Conservation (phyloP, 1,140 invertebrate species). For the Thaumetopoea pityocampa region DNA sequence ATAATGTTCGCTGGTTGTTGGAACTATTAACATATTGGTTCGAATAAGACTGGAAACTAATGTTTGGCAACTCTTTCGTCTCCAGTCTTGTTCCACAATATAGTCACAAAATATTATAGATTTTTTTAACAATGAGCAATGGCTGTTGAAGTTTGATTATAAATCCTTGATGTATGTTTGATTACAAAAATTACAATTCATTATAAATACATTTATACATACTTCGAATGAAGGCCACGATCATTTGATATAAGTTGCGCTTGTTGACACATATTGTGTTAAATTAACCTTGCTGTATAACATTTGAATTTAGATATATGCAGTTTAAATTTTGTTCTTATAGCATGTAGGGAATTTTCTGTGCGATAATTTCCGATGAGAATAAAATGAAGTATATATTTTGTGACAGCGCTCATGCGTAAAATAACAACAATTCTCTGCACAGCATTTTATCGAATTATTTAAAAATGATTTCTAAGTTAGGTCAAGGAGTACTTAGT, state of each 20-base stretch:
- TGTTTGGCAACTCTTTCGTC: conserved; percentile 23
- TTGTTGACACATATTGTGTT: conserved; percentile 5
- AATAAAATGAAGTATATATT: too few relatives aligned
- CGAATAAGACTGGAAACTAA: conserved; percentile 41
- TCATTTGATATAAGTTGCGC: conserved; percentile 10
- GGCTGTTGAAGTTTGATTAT: conserved; percentile 8
- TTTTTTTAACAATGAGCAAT: too few relatives aligned
- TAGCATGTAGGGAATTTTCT: too few relatives aligned
- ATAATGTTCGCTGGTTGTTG: conserved; percentile 26
- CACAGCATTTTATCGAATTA: conserved; percentile 17
- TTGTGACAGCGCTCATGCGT: conserved; percentile 49
- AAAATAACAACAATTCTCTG: conserved; percentile 30
- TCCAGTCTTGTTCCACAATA: conserved; percentile 41
- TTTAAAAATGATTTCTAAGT: too few relatives aligned
- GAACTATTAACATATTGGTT: conserved; percentile 40
- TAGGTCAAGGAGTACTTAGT: too few relatives aligned
- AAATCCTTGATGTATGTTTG: conserved; percentile 11
- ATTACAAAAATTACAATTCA: too few relatives aligned
- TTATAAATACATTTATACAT: too few relatives aligned
- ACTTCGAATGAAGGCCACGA: conserved; percentile 2
- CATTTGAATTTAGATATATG: too few relatives aligned
- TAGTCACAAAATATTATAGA: conserved; percentile 43
- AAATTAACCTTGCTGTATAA: conserved; percentile 8
- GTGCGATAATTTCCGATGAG: too few relatives aligned
- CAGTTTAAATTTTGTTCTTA: too few relatives aligned